Conservation (phyloP, 2,888 invertebrate species). For the Nephrocerus scutellatus region DNA sequence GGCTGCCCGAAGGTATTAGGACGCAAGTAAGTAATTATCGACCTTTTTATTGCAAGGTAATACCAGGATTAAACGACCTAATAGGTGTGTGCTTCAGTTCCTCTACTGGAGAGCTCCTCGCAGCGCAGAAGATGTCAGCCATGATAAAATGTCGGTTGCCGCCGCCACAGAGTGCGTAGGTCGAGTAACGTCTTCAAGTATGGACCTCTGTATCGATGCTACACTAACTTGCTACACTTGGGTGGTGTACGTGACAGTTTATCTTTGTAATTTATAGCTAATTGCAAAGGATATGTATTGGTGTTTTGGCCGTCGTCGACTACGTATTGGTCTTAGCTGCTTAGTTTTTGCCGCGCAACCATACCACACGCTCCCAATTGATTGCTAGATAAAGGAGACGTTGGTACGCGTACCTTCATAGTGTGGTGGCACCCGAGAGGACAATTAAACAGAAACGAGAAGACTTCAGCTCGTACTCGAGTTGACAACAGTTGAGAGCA, state of each 20-base stretch:
- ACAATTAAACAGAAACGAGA: too few relatives aligned
- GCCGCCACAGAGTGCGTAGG: too few relatives aligned
- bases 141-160: too few relatives aligned
- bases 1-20: constrained; percentile 40
- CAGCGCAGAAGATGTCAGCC: too few relatives aligned
- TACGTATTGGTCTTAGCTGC: background rate
- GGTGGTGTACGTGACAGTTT: constrained; percentile 8
- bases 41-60: constrained; percentile 13
- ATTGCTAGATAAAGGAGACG: too few relatives aligned
- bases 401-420: too few relatives aligned
- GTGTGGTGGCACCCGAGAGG: too few relatives aligned
- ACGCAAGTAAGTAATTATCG: constrained; percentile 26
- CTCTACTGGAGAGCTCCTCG: background rate
- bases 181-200: constrained; percentile 3
- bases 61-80: constrained; percentile 10
- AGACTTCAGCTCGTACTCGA: too few relatives aligned
- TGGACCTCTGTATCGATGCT: background rate
- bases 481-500: constrained; percentile 3
- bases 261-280: constrained; percentile 13
- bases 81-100: constrained; percentile 4
- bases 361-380: too few relatives aligned
- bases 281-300: constrained; percentile 10
- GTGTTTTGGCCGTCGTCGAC: too few relatives aligned
- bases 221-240: background rate
- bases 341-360: background rate